Base-by-base conservation (phyloP, 2,113 vertebrate species). In the Rallus limicola region DNA sequence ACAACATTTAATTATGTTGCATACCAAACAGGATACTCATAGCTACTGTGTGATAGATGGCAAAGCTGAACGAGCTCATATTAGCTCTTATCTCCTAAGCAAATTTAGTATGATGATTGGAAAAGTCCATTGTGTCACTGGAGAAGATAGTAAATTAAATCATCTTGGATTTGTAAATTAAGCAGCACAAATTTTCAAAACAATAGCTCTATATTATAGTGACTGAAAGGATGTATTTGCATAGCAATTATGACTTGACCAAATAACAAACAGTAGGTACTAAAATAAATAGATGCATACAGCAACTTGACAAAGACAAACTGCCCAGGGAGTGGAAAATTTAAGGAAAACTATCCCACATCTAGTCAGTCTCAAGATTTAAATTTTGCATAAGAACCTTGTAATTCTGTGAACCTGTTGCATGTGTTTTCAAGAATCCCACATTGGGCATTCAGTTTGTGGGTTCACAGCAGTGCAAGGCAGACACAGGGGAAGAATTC, bases 1-100 rank as follows among this genome's bases (percentile, higher is more conserved):
- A 89, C 76, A 93, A 67, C 28, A 79, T 78, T 88, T 86, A 86
- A 92, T 94, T 86, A 74, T 21, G 42, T 48, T 78, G 72, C 72
- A 82, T 84, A 71, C 7, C 60, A 93, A 90, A 72, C 13, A 79
- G 75, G 62, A 68, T 9, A 40, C 20, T 86, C 53, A 12, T 7
- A 62, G 31, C 13, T 65, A 58, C 44, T 80, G 59, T 17, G 19
- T 40, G 72, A 84, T 60, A 92, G 67, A 89, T 72, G 38, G 38
- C 33, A 85, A 91, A 89, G 62, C 36, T 79, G 74, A 91, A 76
- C 0, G 7, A 91, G 28, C n/a, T 93, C 68, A 56, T 86, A 67
- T 78, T 77, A 89, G 46, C 29, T 84, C 50, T 93, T 80, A 83
- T 68, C 65, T 75, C 58, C 52, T 75, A 31, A 72, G 40, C 14